Evolutionary conservation across 1,140 invertebrate species (phyloP).

Genomic region (Trichonephila clavipes): DNA sequence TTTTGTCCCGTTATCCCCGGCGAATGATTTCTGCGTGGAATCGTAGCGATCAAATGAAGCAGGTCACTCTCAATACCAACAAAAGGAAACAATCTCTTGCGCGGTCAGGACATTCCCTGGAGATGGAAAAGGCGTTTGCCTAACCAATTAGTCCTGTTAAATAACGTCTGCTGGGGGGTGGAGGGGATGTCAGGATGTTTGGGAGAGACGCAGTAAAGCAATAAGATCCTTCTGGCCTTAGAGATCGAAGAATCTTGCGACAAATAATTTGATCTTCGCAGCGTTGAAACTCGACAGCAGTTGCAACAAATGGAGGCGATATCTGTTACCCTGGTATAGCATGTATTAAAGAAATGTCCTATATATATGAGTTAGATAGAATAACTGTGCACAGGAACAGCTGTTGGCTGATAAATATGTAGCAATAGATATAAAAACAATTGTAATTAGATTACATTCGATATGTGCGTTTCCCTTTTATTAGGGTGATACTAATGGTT

Average conservation of each 20-base stretch:
- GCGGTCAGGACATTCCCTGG: not conserved
- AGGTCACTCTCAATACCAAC: slow-evolving; percentile 3
- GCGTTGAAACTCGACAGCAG: too few species aligned
- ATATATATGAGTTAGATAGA: not conserved
- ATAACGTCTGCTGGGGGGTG: not conserved
- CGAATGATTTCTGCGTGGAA: not conserved
- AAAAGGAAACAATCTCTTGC: slow-evolving; percentile 3
- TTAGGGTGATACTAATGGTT: too few species aligned
- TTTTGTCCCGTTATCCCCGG: not conserved
- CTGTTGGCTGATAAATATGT: too few species aligned
- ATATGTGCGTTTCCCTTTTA: too few species aligned
- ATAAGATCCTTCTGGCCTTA: not conserved
- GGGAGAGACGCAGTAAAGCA: not conserved
- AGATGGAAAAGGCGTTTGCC: not conserved
- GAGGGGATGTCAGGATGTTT: not conserved
- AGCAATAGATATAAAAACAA: too few species aligned
- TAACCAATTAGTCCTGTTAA: slow-evolving; percentile 12
- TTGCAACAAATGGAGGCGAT: not conserved
- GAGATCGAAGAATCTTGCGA: not conserved
- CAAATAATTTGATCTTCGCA: not conserved
- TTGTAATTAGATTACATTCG: too few species aligned
- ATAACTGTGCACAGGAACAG: not conserved
- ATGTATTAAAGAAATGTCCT: not conserved
- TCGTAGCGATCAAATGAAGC: not conserved
- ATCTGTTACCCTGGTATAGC: not conserved